These are phyloP conservation scores for Amia ocellicauda DNA, from an alignment of 2,113 vertebrate species.

Conservation along the genomic window DNA sequence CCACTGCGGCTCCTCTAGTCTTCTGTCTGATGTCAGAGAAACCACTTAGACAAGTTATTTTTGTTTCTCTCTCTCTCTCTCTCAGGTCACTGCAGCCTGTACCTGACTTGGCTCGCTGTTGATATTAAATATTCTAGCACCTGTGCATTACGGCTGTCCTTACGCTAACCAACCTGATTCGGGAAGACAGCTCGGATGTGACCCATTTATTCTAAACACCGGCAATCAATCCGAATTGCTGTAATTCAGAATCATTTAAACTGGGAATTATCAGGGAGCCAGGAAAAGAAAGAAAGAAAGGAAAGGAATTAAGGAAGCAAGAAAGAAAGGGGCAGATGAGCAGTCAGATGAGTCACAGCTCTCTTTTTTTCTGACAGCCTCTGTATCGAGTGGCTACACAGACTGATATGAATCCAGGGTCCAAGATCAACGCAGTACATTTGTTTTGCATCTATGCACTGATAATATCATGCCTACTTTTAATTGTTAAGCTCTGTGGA, in stretches of 20 bases:
- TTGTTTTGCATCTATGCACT: too few relatives aligned
- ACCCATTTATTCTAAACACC: slow-evolving; percentile 56
- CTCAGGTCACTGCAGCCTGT: neutral
- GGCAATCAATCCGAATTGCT: slow-evolving; percentile 42
- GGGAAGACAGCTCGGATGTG: slow-evolving; percentile 45
- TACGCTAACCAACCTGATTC: slow-evolving; percentile 48
- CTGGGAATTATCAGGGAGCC: slow-evolving; percentile 35
- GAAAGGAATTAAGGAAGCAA: too few relatives aligned
- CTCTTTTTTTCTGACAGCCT: slow-evolving; percentile 6
- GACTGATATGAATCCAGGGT: neutral
- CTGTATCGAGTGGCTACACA: slow-evolving; percentile 11
- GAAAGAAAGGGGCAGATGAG: slow-evolving; percentile 36
- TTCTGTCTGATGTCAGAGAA: too few relatives aligned
- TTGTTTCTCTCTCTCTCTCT: too few relatives aligned
- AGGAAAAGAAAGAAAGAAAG: slow-evolving; percentile 21
- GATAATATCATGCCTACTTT: too few relatives aligned
- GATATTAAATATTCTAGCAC: neutral
- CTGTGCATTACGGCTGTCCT: slow-evolving; percentile 19
- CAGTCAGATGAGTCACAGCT: slow-evolving; percentile 22
- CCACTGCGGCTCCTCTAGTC: too few relatives aligned
- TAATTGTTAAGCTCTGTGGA: too few relatives aligned
- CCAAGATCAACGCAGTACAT: too few relatives aligned
- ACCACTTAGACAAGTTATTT: neutral
- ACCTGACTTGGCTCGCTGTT: too few relatives aligned
- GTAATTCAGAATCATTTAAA: slow-evolving; percentile 34